Conservation (phyloP, 2,888 invertebrate species). For the Alentia gelatinosa region DNA sequence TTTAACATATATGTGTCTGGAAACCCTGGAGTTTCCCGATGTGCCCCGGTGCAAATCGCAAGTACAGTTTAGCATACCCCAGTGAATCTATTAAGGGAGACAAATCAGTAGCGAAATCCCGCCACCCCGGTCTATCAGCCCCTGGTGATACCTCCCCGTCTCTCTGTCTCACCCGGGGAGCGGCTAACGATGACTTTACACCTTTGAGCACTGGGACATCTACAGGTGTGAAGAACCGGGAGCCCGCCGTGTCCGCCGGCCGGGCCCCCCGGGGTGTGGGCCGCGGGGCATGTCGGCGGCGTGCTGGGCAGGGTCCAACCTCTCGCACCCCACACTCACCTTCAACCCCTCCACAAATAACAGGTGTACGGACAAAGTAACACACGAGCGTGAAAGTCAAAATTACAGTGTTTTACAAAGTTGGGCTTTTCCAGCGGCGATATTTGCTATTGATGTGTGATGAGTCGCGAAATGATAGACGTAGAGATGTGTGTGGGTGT, state of each 20-base stretch:
- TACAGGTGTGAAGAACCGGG: neutral
- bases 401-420: slow-evolving; percentile 1
- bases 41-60: too few relatives aligned
- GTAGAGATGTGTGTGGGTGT: neutral
- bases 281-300: neutral
- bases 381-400: neutral
- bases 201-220: neutral
- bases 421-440: neutral
- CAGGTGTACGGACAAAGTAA: neutral
- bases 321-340: too few relatives aligned
- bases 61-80: neutral
- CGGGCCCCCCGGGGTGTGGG: neutral
- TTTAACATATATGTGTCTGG: too few relatives aligned
- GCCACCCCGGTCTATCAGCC: neutral
- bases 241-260: neutral
- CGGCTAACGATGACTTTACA: slow-evolving; percentile 22
- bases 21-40: too few relatives aligned
- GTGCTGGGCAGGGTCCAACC: neutral
- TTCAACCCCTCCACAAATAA: neutral
- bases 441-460: neutral
- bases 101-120: neutral
- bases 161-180: neutral
- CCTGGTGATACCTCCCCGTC: neutral
- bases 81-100: neutral
- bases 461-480: neutral